Evolutionary conservation across 2,113 vertebrate genomes (phyloP), one percentile per base, ranked within the genome.

Genomic region (Amphiprion percula): DNA sequence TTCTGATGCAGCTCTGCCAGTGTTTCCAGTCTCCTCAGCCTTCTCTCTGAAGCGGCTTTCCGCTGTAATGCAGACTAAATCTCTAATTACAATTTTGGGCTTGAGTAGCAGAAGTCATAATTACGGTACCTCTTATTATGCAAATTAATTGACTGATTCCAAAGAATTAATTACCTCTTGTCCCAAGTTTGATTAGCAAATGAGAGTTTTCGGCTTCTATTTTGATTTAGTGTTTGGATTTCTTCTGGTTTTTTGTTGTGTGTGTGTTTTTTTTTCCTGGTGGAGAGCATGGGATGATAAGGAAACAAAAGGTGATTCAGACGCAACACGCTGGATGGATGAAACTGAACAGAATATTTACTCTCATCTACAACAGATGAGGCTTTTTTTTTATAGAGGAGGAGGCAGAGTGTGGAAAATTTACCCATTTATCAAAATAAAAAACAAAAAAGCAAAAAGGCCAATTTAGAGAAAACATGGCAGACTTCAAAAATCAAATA

Each of bases 101-200:
- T 92, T 83, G 88, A 93, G 91, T 90, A 90, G 87, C 90, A 94
- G 88, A 94, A 95, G 93, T 94, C 94, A 94, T 93, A 94, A 95
- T 95, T 94, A 94, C 81, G 84, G 87, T 90, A 94, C 93, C 92
- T 94, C 88, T 94, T 94, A 94, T 94, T 93, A 94, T 95, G 94
- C 91, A 94, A 95, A 95, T 94, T 89, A 94, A 93, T 88, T 74
- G 91, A 88, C 92, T 90, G 92, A 94, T 94, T 94, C 94, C 87
- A 93, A 94, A 91, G 76, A 94, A 94, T 93, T 93, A 94, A 94
- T 94, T 94, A 92, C 89, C 89, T 83, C 91, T 92, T 88, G 91
- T 95, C 91, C 88, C 89, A 90, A 94, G 93, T 94, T 94, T 94
- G 93, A 94, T 94, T 91, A 92, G 90, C 86, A 94, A 94, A 94